Base-by-base conservation (phyloP, 1,140 invertebrate species). In the Aporrectodea caliginosa region DNA sequence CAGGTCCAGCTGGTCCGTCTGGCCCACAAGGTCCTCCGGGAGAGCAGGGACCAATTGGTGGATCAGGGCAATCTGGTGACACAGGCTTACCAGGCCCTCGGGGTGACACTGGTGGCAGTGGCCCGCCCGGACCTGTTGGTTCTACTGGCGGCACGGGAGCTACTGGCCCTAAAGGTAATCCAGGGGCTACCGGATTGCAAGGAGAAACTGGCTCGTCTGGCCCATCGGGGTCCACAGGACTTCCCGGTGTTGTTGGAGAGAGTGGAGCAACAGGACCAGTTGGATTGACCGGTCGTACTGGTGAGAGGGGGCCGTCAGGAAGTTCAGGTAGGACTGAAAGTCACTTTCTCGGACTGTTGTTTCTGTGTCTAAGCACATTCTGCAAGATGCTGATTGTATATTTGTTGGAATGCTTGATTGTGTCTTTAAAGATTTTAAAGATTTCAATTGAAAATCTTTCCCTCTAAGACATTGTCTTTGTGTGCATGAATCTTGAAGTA, bases 121-220 rank as follows among this genome's bases (percentile, higher is more conserved):
- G 73, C n/a, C 27, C 73, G 1, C 2, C 16, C 22, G 73, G 73
- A 30, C 2, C 73, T 16, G 2, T 22, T 31, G 77, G 77, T 75
- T 2, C 16, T n/a, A 16, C 27, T 30, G 77, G 77, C 2, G 1
- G 1, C 6, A 16, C 2, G 12, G 77, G 77, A 31, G 16, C 16
- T 29, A 29, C 70, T 27, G 77, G 77, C 2, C 69, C 77, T 35
- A 16, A n/a, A n/a, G 77, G 77, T 14, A 27, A 12, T 31, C 2
- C 77, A 16, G 77, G 77, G 14, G 16, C 69, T 16, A 31, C 22
- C 31, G 77, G 77, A 33, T 33, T 68, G 2, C 69, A 16, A 2
- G 77, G 77, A 73, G 27, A 31, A 6, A 6, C 1, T 2, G 77
- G 77, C 6, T 12, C 69, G 12, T 2, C 77, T 14, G 77, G 77